These are phyloP conservation scores for Callipepla californica DNA, from an alignment of 2,113 vertebrate genomes.

Conservation along the genomic window DNA sequence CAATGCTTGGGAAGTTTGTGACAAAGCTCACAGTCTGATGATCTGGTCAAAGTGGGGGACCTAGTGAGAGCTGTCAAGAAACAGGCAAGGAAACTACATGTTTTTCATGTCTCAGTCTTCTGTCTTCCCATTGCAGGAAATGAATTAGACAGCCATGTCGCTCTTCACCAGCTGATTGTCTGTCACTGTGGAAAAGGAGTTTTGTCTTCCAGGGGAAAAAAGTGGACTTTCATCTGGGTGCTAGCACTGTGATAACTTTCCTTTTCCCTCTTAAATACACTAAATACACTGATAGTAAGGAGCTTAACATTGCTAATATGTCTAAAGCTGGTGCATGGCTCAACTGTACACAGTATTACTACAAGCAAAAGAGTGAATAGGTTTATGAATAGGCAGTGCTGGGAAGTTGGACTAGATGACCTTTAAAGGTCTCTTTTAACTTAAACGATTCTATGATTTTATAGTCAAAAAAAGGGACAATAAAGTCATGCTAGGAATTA, in stretches of 20 bases:
- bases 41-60: not conserved
- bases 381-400: not conserved
- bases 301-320: accelerated
- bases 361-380: not conserved
- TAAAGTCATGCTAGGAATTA: not conserved
- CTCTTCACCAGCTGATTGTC: not conserved
- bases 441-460: too few relatives aligned
- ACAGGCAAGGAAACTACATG: not conserved
- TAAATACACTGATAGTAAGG: not conserved
- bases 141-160: not conserved
- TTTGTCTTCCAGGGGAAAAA: not conserved
- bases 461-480: not conserved
- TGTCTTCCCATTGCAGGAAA: not conserved
- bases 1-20: not conserved
- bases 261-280: not conserved
- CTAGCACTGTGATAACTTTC: not conserved
- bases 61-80: not conserved
- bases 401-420: too few relatives aligned
- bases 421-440: too few relatives aligned
- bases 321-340: not conserved
- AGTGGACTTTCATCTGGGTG: not conserved
- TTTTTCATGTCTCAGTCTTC: not conserved
- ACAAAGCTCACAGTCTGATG: not conserved
- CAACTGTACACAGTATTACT: not conserved
- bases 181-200: not conserved